These are phyloP conservation scores for Bradysia coprophila DNA, from an alignment of 1,140 invertebrate genomes.

Conservation along the genomic window DNA sequence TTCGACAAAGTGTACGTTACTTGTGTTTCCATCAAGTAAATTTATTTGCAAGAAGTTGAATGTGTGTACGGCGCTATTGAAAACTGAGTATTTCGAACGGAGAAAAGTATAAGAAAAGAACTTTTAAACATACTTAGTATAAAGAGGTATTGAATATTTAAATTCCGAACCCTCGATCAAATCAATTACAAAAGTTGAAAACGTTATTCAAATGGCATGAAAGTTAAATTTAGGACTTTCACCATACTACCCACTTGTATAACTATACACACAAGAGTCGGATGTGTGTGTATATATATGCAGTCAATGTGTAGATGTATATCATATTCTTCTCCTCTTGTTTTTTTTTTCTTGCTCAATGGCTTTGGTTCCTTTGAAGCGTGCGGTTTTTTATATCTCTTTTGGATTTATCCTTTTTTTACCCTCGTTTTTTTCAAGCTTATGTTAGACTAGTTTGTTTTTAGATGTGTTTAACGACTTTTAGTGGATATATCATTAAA, in stretches of 20 bases:
- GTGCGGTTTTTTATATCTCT: not conserved
- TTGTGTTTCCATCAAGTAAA: too few species aligned
- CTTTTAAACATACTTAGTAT: not conserved
- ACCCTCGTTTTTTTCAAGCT: not conserved
- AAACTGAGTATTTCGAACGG: too few species aligned
- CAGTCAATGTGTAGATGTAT: too few species aligned
- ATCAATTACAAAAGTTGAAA: not conserved
- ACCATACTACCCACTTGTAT: too few species aligned
- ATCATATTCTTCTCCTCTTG: too few species aligned
- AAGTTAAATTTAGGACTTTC: not conserved
- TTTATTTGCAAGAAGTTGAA: too few species aligned
- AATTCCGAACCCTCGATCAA: not conserved
- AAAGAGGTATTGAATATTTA: not conserved
- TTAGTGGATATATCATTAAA: not conserved
- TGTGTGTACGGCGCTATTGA: too few species aligned
- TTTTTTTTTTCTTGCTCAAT: too few species aligned
- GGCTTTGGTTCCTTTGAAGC: not conserved
- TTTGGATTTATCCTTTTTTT: not conserved
- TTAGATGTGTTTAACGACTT: conserved; percentile 1
- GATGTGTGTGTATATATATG: too few species aligned
- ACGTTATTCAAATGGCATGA: not conserved
- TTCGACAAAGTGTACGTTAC: not conserved
- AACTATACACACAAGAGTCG: too few species aligned
- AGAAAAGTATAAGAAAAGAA: not conserved
- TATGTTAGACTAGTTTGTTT: not conserved